Evolutionary conservation across 2,888 invertebrate genomes (phyloP).

Genomic region (Melikaiella ostensackeni): DNA sequence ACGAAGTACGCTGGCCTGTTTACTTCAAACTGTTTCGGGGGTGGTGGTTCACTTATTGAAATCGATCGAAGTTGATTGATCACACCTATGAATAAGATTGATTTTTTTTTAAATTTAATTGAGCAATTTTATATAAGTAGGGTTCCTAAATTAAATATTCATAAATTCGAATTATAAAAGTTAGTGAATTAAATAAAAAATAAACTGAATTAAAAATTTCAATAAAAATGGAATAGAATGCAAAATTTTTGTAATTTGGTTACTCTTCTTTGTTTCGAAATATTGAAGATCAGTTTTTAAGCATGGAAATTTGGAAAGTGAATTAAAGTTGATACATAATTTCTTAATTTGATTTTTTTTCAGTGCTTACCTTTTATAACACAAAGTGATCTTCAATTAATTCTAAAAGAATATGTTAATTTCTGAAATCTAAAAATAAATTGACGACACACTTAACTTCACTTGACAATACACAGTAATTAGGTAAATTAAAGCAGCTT

Average conservation of each 20-base stretch:
- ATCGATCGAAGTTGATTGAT: not conserved
- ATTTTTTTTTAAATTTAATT: not conserved
- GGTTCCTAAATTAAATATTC: not conserved
- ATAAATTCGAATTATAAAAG: not conserved
- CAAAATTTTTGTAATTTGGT: too few species aligned
- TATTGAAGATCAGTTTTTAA: too few species aligned
- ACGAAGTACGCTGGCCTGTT: constrained; percentile 21
- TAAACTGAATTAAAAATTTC: too few species aligned
- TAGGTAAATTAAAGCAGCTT: not conserved
- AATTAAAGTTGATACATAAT: too few species aligned
- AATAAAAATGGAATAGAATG: too few species aligned
- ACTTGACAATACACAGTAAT: not conserved
- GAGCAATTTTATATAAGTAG: not conserved
- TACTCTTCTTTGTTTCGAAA: too few species aligned
- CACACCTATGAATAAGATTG: not conserved
- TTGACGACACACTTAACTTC: not conserved
- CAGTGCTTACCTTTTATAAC: too few species aligned
- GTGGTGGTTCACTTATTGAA: not conserved
- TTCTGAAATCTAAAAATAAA: not conserved
- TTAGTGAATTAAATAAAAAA: too few species aligned
- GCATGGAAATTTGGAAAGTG: too few species aligned
- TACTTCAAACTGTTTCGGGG: not conserved
- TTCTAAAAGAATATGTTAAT: not conserved
- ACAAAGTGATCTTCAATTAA: too few species aligned
- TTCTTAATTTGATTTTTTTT: too few species aligned